Conservation (phyloP, 2,888 invertebrate genomes). For the Nomada ferruginata region DNA sequence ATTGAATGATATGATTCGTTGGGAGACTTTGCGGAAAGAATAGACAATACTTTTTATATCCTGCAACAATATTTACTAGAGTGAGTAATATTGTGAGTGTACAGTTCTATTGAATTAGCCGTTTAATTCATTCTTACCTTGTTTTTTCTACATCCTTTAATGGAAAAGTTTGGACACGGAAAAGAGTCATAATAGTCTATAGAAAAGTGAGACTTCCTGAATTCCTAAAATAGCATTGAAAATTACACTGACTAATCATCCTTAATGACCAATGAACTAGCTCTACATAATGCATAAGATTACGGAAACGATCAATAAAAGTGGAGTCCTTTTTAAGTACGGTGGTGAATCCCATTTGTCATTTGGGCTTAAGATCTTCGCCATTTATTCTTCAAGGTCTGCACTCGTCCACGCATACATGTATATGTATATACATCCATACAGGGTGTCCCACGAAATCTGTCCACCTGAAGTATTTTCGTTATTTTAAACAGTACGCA, state of each 20-base stretch:
- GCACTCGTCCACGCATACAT: no score
- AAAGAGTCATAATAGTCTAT: not conserved
- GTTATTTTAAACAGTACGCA: no score
- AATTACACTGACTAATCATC: not conserved
- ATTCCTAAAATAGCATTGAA: conserved; percentile 2
- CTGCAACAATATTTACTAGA: not conserved
- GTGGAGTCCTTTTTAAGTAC: no score
- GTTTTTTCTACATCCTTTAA: not conserved
- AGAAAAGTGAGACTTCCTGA: conserved; percentile 2
- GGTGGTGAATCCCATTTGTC: not conserved
- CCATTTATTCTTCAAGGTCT: no score
- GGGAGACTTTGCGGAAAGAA: not conserved
- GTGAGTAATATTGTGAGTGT: not conserved
- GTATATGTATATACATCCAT: no score
- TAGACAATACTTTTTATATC: not conserved
- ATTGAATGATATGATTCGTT: not conserved
- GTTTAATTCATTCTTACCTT: not conserved
- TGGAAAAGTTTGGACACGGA: not conserved
- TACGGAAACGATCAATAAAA: no score
- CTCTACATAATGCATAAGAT: not conserved
- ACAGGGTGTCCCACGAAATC: no score
- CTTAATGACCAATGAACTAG: not conserved
- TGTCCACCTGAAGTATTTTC: no score
- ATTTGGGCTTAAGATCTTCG: no score
- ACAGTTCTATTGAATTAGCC: not conserved